Conservation (phyloP, 1,140 invertebrate species). For the Caenorhabditis latens region DNA sequence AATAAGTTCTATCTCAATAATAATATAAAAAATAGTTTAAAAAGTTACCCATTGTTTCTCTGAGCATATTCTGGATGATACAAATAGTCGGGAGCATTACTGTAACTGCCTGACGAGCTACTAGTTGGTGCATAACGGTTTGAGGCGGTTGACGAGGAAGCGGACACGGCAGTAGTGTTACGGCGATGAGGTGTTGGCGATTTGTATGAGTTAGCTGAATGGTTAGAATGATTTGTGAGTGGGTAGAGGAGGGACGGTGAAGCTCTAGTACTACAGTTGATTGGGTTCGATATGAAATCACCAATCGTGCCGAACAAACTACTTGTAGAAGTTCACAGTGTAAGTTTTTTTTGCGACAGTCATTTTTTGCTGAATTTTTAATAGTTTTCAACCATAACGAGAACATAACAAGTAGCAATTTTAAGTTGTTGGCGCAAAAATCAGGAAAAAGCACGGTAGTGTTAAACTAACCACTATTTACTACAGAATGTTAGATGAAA, state of each 20-base stretch:
- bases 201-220: conserved; percentile 51
- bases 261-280: conserved; percentile 18
- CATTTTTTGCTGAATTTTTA: not conserved
- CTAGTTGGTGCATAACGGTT: conserved; percentile 38
- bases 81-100: conserved; percentile 23
- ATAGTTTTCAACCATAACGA: not conserved
- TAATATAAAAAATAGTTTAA: not conserved
- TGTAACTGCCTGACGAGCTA: conserved; percentile 39
- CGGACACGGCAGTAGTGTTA: conserved; percentile 47
- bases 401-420: not conserved
- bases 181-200: conserved; percentile 46
- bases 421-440: no score
- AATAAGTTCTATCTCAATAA: not conserved
- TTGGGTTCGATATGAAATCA: not conserved
- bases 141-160: conserved; percentile 19
- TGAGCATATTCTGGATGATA: conserved; percentile 44
- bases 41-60: conserved; percentile 21
- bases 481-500: not conserved
- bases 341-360: not conserved
- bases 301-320: conserved; percentile 50
- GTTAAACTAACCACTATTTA: not conserved
- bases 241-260: not conserved
- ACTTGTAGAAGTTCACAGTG: not conserved
- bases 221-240: not conserved
- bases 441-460: not conserved